Evolutionary conservation across 2,113 vertebrate species (phyloP), one percentile per base, ranked within the genome.

Genomic region (Indicator indicator): DNA sequence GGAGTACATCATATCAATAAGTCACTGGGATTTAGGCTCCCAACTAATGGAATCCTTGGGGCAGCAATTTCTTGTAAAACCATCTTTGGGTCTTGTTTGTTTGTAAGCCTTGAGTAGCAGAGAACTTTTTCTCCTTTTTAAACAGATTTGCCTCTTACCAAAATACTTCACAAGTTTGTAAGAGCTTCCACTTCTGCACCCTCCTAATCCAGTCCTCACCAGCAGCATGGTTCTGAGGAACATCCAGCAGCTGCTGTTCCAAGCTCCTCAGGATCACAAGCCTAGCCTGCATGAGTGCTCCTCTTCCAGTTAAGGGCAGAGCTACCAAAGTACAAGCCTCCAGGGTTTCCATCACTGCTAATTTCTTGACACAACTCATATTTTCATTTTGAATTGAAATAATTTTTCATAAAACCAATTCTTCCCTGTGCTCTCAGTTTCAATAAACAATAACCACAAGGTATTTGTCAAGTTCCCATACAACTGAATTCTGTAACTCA

Each of bases 211-310:
- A 46, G 15, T 48, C 59, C 32, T 77, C 42, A 40, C 7, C 42
- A 30, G 32, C 1, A 0, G 23, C 28, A 33, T 5, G 32, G 28
- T 83, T 50, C 67, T 33, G 18, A 68, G 32, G 54, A 56, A 67
- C 21, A 40, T 9, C 24, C 78, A 67, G 8, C 12, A 76, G 63
- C 52, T 71, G 63, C 52, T 32, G 27, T 33, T 70, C 40, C 33
- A 32, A 76, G 40, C 36, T 30, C 42, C 58, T 44, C 26, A 42
- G 50, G 42, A 54, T 54, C 46, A 58, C 16, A 83, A 52, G 23
- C 14, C 21, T 1, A 12, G 4, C 4, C 9, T 5, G 9, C 1
- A 0, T 9, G 9, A 55, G 48, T 5, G 40, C n/a, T 55, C 24
- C 54, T 64, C 59, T 30, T 19, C 26, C 59, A 30, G 27, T 3